Evolutionary conservation across 2,797 vertebrate genomes (phyloP), one percentile per base, ranked within the genome.

Genomic region (Dallia pectoralis): DNA sequence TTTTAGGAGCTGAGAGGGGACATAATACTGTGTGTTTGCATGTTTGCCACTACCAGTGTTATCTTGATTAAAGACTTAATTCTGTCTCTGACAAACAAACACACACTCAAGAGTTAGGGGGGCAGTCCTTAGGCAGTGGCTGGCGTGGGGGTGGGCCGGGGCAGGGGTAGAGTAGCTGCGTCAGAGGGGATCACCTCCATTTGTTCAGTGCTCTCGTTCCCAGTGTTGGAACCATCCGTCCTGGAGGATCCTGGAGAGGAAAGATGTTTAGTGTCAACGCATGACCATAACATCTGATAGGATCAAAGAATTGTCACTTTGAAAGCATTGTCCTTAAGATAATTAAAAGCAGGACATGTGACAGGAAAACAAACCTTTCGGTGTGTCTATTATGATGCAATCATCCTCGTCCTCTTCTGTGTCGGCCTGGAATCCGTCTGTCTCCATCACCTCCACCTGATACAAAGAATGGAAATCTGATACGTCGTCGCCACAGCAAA

Each of bases 401-500:
- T 96, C 96, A 0, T 98, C 96, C 1, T 97, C 94, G 0, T 96
- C 96, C 2, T 98, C 97, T 87, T 99, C 97, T 0, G 95, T 97
- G 89, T 99, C 97, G 1, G 96, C 97, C 84, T 99, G 97, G 76
- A 99, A 99, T 44, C 97, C 96, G 0, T 99, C 97, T 4, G 93
- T 86, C 82, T 98, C 96, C 40, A 80, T 90, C 4, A 84, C 80
- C 79, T 93, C 96, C 9, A 83, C 87, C 97, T 87, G 67, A 67
- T 18, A 49, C 9, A 4, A 6, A 16, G 18, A 16, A 65, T 27
- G 22, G 47, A 15, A 19, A 53, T 18, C 9, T 27, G n/a, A n/a
- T n/a, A 36, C 3, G 7, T 36, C 7, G 33, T 7, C 33, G 7
- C 33, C 33, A 36, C 33, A 36, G 33, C 1, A 44, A 44, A 44